These are phyloP conservation scores for Xenentodon cancila DNA, from an alignment of 2,797 vertebrate species.

Conservation along the genomic window DNA sequence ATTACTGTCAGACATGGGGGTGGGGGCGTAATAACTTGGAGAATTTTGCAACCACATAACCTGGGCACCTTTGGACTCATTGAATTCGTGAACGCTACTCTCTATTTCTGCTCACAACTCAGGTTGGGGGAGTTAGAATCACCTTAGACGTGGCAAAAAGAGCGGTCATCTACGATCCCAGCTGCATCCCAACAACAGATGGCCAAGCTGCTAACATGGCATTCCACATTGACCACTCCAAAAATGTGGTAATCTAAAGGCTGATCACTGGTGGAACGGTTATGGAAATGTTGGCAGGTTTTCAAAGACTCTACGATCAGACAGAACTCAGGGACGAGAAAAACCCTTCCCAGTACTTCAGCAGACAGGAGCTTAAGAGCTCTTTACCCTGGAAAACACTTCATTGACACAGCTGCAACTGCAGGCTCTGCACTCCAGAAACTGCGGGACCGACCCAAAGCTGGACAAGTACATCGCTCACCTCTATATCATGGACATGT, in stretches of 20 bases:
- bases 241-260: slow-evolving; percentile 92
- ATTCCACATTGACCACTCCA: slow-evolving; percentile 92
- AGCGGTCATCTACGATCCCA: slow-evolving; percentile 95
- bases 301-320: slow-evolving; percentile 95
- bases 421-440: slow-evolving; percentile 86
- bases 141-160: slow-evolving; percentile 91
- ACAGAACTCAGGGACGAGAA: slow-evolving; percentile 94
- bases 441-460: slow-evolving; percentile 81
- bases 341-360: slow-evolving; percentile 94
- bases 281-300: slow-evolving; percentile 93
- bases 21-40: no score
- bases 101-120: slow-evolving; percentile 92
- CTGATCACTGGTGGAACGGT: slow-evolving; percentile 94
- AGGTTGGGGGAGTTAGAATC: slow-evolving; percentile 93
- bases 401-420: slow-evolving; percentile 92
- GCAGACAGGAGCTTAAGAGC: slow-evolving; percentile 91
- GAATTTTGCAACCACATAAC: no score
- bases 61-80: no score
- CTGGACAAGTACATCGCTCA: slow-evolving; percentile 90
- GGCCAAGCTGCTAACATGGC: slow-evolving; percentile 94
- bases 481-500: slow-evolving; percentile 88
- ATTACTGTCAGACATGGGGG: no score
- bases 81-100: slow-evolving; percentile 66
- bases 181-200: slow-evolving; percentile 96
- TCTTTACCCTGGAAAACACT: slow-evolving; percentile 88